Conservation (phyloP, 2,888 invertebrate genomes). For the Choristoneura rosaceana region DNA sequence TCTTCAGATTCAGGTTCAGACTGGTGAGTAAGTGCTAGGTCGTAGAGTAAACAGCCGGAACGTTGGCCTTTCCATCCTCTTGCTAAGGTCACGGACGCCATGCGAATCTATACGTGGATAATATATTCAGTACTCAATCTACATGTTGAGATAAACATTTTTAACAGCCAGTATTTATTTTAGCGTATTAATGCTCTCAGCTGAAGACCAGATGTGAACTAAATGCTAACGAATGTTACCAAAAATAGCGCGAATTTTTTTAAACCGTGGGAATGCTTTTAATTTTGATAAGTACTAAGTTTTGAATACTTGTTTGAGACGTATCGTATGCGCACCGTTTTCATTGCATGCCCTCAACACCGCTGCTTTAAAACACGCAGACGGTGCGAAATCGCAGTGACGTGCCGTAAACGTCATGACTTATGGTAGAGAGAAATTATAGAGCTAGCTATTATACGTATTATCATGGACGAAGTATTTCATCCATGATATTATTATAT, state of each 20-base stretch:
- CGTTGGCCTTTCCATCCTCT: constrained; percentile 67
- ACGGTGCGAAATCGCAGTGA: too few species aligned
- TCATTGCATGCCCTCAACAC: too few species aligned
- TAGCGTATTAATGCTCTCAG: not conserved
- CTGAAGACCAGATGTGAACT: constrained; percentile 7
- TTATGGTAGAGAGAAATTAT: too few species aligned
- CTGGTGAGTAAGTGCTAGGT: constrained; percentile 24
- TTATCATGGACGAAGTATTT: too few species aligned
- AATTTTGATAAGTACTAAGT: not conserved
- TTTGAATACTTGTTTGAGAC: not conserved
- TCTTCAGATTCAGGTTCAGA: constrained; percentile 24
- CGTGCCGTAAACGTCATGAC: too few species aligned
- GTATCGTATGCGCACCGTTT: too few species aligned
- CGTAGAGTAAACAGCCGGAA: constrained; percentile 58
- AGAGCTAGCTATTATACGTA: too few species aligned
- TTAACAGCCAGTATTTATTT: not conserved
- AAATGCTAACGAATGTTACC: not conserved
- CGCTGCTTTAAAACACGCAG: too few species aligned
- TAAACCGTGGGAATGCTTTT: not conserved
- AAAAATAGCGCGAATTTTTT: not conserved
- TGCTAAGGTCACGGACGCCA: constrained; percentile 47
- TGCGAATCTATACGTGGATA: constrained; percentile 28
- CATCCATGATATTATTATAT: too few species aligned
- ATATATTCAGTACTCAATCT: not conserved
- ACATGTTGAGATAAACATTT: not conserved